These are phyloP conservation scores for Hyla sarda DNA, from an alignment of 2,113 vertebrate genomes.

Conservation along the genomic window DNA sequence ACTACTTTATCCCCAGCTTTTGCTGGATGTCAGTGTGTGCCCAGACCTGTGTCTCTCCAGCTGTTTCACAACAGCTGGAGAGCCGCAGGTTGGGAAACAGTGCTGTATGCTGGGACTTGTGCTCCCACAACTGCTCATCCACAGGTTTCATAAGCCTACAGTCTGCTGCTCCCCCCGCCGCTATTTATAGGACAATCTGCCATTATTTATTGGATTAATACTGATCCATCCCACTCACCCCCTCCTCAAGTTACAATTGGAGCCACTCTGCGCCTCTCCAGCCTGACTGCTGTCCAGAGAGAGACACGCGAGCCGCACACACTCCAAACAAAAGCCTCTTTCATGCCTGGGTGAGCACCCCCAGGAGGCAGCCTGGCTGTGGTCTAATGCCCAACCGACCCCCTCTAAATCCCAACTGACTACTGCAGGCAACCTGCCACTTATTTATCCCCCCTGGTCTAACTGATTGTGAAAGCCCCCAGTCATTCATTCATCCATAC, in stretches of 20 bases:
- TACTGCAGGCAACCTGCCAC: constrained; percentile 57
- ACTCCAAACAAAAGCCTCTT: constrained; percentile 78
- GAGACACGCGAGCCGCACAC: constrained; percentile 82
- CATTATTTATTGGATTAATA: constrained; percentile 27
- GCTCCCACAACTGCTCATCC: not conserved
- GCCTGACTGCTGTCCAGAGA: constrained; percentile 51
- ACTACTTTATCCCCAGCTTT: too few species aligned
- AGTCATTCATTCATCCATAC: constrained; percentile 44
- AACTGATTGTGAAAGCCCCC: constrained; percentile 45
- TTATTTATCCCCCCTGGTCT: constrained; percentile 44
- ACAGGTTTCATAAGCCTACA: constrained; percentile 16
- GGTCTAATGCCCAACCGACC: constrained; percentile 48
- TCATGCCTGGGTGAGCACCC: constrained; percentile 67
- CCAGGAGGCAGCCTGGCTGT: constrained; percentile 40
- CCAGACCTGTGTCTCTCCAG: too few species aligned
- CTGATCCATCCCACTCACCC: constrained; percentile 9
- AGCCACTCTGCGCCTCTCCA: not conserved
- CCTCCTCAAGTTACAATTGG: not conserved
- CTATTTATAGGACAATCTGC: constrained; percentile 42
- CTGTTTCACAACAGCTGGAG: not conserved
- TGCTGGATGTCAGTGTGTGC: too few species aligned
- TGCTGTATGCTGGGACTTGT: constrained; percentile 61
- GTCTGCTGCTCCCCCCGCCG: not conserved
- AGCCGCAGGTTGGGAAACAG: not conserved
- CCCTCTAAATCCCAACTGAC: constrained; percentile 57